phyloP scores from a whole-genome alignment of 2,888 invertebrate species.

The Syritta pipiens region DNA sequence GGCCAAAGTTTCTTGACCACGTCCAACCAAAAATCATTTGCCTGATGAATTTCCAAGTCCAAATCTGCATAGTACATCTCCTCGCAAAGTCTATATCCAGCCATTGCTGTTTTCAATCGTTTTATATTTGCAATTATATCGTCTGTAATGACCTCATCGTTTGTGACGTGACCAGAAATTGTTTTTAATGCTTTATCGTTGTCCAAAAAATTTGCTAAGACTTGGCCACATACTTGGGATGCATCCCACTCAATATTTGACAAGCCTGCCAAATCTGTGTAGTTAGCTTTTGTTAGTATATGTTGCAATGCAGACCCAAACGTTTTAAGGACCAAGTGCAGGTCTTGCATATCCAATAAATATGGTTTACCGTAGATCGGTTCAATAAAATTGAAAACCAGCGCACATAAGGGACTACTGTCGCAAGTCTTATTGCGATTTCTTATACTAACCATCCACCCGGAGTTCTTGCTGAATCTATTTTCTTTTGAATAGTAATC shows the following conservation, averaged over 20 bases:
- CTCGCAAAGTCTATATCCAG: constrained; percentile 88
- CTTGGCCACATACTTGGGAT: constrained; percentile 89
- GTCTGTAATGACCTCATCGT: constrained; percentile 85
- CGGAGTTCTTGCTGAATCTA: constrained; percentile 84
- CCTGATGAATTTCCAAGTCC: constrained; percentile 90
- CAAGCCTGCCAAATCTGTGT: constrained; percentile 91
- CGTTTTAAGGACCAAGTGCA: constrained; percentile 88
- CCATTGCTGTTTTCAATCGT: constrained; percentile 85
- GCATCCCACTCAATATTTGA: constrained; percentile 97
- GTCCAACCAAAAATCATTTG: constrained; percentile 90
- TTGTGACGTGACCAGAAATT: constrained; percentile 88
- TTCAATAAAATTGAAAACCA: constrained; percentile 90
- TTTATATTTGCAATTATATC: constrained; percentile 84
- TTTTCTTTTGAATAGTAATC: constrained; percentile 88
- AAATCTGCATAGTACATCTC: constrained; percentile 90
- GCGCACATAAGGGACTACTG: constrained; percentile 87
- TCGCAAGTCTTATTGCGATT: constrained; percentile 84
- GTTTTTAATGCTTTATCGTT: constrained; percentile 82
- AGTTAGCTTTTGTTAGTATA: constrained; percentile 89
- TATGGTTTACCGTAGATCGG: constrained; percentile 84
- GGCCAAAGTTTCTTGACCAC: constrained; percentile 89
- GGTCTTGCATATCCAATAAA: constrained; percentile 87
- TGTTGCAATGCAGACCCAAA: constrained; percentile 94
- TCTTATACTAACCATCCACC: constrained; percentile 89
- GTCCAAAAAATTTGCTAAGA: constrained; percentile 90